These are phyloP conservation scores for Sebastes fasciatus DNA, from an alignment of 2,113 vertebrate genomes.

Conservation along the genomic window DNA sequence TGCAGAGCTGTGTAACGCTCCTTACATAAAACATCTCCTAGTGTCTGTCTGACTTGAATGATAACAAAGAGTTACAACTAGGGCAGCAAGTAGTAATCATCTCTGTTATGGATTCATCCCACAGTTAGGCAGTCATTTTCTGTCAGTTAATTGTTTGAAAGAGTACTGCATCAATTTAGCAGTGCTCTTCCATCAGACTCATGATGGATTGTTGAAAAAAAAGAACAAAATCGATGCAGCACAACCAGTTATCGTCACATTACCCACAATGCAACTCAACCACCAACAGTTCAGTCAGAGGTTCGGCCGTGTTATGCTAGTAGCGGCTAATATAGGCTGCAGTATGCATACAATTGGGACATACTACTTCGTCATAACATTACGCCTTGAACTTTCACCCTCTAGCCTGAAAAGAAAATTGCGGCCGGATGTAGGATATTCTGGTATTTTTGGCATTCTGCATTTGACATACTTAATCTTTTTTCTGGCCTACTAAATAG, in stretches of 20 bases:
- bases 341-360: too few relatives aligned
- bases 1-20: background rate
- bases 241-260: background rate
- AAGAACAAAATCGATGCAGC: background rate
- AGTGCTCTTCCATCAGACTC: background rate
- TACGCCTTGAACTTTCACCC: too few relatives aligned
- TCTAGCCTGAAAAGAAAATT: too few relatives aligned
- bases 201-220: background rate
- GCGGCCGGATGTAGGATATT: too few relatives aligned
- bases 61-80: background rate
- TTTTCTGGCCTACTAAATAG: too few relatives aligned
- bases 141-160: background rate
- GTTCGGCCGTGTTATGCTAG: background rate
- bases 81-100: slow-evolving; percentile 5
- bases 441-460: too few relatives aligned
- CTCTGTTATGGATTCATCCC: background rate
- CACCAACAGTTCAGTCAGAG: background rate
- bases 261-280: background rate
- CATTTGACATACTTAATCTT: too few relatives aligned
- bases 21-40: background rate
- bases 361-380: too few relatives aligned
- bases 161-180: background rate
- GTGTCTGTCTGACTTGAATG: background rate
- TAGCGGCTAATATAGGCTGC: background rate
- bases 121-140: background rate